Evolutionary conservation across 1,140 invertebrate species (phyloP), one percentile per base, ranked within the genome.

Genomic region (Ceratoteleas bidentatus): DNA sequence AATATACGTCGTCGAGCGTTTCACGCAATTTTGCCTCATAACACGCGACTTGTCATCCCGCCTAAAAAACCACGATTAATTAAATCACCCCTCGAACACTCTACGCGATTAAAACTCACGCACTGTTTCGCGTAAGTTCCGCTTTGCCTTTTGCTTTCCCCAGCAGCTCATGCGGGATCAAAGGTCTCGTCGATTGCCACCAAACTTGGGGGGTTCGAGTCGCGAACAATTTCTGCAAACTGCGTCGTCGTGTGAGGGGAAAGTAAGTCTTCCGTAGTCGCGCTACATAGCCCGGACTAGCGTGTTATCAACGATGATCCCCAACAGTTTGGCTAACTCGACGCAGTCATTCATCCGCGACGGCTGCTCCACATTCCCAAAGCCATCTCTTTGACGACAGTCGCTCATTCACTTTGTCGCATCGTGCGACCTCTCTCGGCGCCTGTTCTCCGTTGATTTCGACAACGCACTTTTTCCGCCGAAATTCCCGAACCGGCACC

Each of bases 141-240:
- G 33, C 24, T 45, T n/a, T 5, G 33, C 10, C 33, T 47, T 45
- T 53, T 62, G 65, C 45, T 72, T 65, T 53, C 58, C 47, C 52
- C 3, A 53, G 50, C 14, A 45, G 34, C 36, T 57, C 53, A 78
- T 65, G 65, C 38, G 32, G 66, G 66, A 72, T 79, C 76, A 79
- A 79, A 79, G 75, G 66, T 72, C 53, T 61, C 68, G 61, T 66
- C 76, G 68, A 79, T 78, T 72, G 66, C 53, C 66, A 70, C 52
- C 33, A 70, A 78, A 70, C 75, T 78, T 72, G 75, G 36, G 24
- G 40, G 54, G n/a, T 66, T 65, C 16, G 14, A 76, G 66, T 43
- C 65, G 34, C 52, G 65, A 78, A 70, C 74, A 70, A 70, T 78
- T 70, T 70, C 65, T 36, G 50, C 43, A 50, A 78, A 69, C 74